Evolutionary conservation across 2,888 invertebrate genomes (phyloP), one percentile per base, ranked within the genome.

Genomic region (Archaeoteleia sp.): DNA sequence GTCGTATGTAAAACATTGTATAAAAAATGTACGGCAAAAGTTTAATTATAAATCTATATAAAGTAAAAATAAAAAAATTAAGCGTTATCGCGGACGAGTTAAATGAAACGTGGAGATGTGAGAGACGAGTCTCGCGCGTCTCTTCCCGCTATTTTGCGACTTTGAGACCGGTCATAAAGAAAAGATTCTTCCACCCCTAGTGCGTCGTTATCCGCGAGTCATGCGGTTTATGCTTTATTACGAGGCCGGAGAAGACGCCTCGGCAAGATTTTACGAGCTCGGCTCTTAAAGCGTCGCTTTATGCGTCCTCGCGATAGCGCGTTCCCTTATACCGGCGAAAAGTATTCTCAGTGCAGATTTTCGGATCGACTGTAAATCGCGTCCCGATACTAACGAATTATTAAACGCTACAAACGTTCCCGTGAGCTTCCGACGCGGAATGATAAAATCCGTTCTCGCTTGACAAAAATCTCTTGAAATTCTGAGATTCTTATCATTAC

Each of bases 141-240:
- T 13, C 25, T 42, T 57, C 49, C 37, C 25, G 39, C 6, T 48
- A 34, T 37, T 57, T 57, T 37, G 29, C 27, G 37, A 30, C 25
- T 53, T 20, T 27, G 29, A 15, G 43, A 42, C 48, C 34, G 37
- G 39, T 40, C 42, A 37, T 32, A 34, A 57, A 39, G 51, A 51
- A 57, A 49, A 57, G 46, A 51, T 46, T 57, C 46, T 40, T 46
- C 57, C 51, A 39, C 34, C 51, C 51, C 51, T 39, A 45, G 57
- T 32, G 55, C 57, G 51, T 57, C 63, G 51, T 57, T 57, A 57
- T 65, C 49, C 51, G 63, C 57, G 42, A 53, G 51, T 53, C 55
- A 49, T 53, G 60, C 60, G 53, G 69, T 65, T 69, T 61, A 65
- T 65, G 57, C 45, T 65, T 69, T 69, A 58, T 65, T 58, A 66